Evolutionary conservation across 2,797 vertebrate species (phyloP), one percentile per base, ranked within the genome.

Genomic region (Neosilurus mollespiculum): DNA sequence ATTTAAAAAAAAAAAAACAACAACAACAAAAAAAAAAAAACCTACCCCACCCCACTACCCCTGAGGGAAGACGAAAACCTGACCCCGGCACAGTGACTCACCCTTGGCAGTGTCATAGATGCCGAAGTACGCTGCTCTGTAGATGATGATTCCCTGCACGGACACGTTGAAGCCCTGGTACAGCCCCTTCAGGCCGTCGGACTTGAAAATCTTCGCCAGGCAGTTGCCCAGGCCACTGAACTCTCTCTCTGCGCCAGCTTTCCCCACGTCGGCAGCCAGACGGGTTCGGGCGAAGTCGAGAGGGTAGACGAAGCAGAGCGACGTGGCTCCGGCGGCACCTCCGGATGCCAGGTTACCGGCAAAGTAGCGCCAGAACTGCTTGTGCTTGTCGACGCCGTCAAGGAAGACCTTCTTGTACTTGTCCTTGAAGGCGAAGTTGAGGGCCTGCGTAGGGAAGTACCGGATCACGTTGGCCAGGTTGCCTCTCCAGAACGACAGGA

Each of bases 61-160:
- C 30, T 30, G 30, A 3, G n/a, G 16, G 37, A 69, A 37, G 26
- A 73, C 22, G 10, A 67, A 59, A 14, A 75, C 14, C n/a, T 20
- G 62, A 11, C 30, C 0, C 9, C 1, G 15, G 11, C 5, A 4
- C 26, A 0, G 9, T 14, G 70, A 85, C 92, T 88, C 90, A 96
- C 95, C 95, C 90, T 96, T 96, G 0, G 95, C 95, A 0, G 95
- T 96, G 86, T 96, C 95, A 1, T 96, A 96, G 88, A 96, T 93
- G 78, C 96, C 95, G 0, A 96, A 96, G 89, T 95, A 96, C n/a
- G 95, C 92, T 0, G 95, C 96, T 89, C 95, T 93, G 91, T 96
- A 96, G 91, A 96, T 96, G 88, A 96, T 96, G 88, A 96, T 96
- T 77, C 95, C 95, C 88, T 96, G 95, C 53, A 96, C 94, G 0